Percentiles rank a stretch among this genome's conserved stretches.
phyloP scores from a whole-genome alignment of 2,113 vertebrate species.

The Pelmatolapia mariae region DNA sequence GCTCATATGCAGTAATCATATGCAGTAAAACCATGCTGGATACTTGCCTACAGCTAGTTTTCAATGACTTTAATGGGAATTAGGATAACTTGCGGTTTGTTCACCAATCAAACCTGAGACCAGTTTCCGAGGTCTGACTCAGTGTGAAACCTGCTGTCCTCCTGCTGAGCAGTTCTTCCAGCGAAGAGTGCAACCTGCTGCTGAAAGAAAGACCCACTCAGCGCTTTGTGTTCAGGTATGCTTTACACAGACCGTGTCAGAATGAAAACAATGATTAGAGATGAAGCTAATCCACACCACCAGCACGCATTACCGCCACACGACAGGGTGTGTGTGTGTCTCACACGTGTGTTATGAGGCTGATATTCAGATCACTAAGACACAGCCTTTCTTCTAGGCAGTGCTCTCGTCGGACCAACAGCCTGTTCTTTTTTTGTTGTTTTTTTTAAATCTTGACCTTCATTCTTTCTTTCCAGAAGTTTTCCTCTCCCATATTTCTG shows the following conservation, averaged over 20 bases:
- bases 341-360: neutral
- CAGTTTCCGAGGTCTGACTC: neutral
- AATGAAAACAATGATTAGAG: constrained; percentile 33
- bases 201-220: neutral
- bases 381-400: neutral
- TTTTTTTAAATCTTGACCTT: neutral
- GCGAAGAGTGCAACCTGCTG: neutral
- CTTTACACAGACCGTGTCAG: constrained; percentile 25
- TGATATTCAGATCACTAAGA: constrained; percentile 3
- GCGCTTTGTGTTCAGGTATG: constrained; percentile 22
- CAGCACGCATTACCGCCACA: neutral
- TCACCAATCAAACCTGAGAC: neutral
- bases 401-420: neutral
- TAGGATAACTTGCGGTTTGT: neutral
- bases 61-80: neutral
- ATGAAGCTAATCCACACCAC: constrained; percentile 21
- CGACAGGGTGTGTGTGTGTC: neutral
- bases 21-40: neutral
- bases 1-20: neutral
- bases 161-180: neutral
- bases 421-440: neutral
- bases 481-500: neutral
- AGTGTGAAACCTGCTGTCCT: neutral
- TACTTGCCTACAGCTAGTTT: neutral
- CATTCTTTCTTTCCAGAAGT: neutral